Evolutionary conservation across 2,113 vertebrate species (phyloP), one percentile per base, ranked within the genome.

Genomic region (Microtus montanus): DNA sequence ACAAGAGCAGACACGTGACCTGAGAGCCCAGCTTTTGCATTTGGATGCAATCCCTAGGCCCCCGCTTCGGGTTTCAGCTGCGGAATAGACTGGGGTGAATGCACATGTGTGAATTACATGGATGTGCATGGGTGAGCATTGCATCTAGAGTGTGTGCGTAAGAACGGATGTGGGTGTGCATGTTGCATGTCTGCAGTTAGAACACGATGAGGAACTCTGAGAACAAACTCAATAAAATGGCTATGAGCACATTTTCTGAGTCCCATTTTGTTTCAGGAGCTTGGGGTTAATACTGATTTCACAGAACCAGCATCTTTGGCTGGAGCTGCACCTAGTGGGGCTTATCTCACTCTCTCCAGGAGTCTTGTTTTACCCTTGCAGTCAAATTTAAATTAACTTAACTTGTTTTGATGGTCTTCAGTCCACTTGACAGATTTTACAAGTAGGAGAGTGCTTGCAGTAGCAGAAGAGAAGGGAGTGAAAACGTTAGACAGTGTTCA

Each of bases 351-450:
- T 90, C 66, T 93, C 85, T 68, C 52, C 61, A 88, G 92, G 33
- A 92, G 75, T 96, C 84, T 71, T 92, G 80, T 78, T 94, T 93
- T 49, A 73, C 7, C 44, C 63, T 91, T 86, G 78, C 74, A 73
- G 64, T 86, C 79, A 91, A 87, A 84, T 91, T 96, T 71, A 96
- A 93, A 90, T 95, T 58, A 90, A 75, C 47, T 95, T 58, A 90
- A 71, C 47, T 93, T 93, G 49, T 77, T 94, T 82, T 77, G 79
- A 90, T 93, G 82, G 38, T 85, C 71, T 92, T 35, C n/a, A 54
- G 80, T 90, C 41, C 52, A 75, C 22, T 49, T 33, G 87, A 78
- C n/a, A 78, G 90, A 10, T 61, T 80, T n/a, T 64, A 52, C 41
- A 85, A 93, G 77, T 7, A 88, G 80, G 85, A 92, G 82, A 91